Conservation (phyloP, 2,797 vertebrate genomes). For the Graptemys geographica region DNA sequence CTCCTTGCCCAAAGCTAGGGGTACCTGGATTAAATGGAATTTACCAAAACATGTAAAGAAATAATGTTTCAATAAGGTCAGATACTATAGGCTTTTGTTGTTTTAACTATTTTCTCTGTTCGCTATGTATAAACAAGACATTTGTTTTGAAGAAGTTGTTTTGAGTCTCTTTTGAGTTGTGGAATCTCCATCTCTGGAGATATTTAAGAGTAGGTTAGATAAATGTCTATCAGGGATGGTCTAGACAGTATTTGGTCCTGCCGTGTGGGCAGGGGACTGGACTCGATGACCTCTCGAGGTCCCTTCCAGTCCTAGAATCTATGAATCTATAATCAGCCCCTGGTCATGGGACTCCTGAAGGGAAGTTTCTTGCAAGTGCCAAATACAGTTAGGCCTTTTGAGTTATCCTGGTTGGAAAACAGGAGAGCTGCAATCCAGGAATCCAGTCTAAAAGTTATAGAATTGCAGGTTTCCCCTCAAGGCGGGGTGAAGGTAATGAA, state of each 20-base stretch:
- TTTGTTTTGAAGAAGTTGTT: not conserved
- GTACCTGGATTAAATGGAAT: not conserved
- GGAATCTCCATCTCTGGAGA: too few species aligned
- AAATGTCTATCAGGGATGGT: too few species aligned
- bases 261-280: too few species aligned
- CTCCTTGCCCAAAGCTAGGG: not conserved
- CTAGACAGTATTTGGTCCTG: too few species aligned
- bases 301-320: too few species aligned
- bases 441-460: not conserved
- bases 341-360: not conserved
- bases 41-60: not conserved
- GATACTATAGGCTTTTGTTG: not conserved
- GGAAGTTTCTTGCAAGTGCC: not conserved
- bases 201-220: too few species aligned
- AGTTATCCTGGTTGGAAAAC: not conserved
- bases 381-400: not conserved
- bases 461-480: not conserved
- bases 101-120: not conserved
- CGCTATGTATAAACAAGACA: not conserved
- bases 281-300: too few species aligned
- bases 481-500: not conserved
- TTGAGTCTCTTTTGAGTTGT: not conserved
- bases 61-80: not conserved
- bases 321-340: not conserved
- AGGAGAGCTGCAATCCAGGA: not conserved